Conservation (phyloP, 1,140 invertebrate species). For the Melitaea cinxia region DNA sequence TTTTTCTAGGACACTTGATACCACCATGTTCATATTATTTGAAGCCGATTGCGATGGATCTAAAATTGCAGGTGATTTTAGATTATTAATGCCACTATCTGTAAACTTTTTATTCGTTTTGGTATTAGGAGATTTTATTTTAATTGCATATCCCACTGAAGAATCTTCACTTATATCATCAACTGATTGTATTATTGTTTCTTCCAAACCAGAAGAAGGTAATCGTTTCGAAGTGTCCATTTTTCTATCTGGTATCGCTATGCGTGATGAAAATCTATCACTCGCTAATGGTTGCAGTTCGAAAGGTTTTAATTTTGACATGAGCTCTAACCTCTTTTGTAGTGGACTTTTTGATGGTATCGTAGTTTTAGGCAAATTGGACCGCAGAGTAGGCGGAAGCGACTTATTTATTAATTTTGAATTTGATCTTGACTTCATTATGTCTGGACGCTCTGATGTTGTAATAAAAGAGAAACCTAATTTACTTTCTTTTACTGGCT, state of each 20-base stretch:
- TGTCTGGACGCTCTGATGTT: conserved; percentile 27
- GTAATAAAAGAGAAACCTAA: conserved; percentile 44
- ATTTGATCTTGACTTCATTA: conserved; percentile 13
- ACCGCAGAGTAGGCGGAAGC: neutral
- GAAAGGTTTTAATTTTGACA: conserved; percentile 7
- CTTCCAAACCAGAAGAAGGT: neutral
- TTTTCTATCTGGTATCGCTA: neutral
- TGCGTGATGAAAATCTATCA: conserved; percentile 2
- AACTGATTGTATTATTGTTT: neutral
- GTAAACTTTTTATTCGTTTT: conserved; percentile 1
- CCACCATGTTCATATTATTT: conserved; percentile 34
- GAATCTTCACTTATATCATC: neutral
- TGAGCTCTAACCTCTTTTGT: conserved; percentile 2
- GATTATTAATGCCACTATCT: neutral
- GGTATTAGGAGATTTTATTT: neutral
- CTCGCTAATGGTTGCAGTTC: conserved; percentile 25
- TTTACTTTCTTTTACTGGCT: conserved; percentile 39
- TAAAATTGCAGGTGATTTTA: neutral
- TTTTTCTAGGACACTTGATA: conserved; percentile 16
- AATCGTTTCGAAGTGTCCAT: neutral
- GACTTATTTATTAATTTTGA: conserved; percentile 2
- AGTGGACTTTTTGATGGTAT: conserved; percentile 1
- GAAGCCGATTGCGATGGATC: conserved; percentile 42
- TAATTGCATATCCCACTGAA: conserved; percentile 10
- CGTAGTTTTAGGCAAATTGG: neutral